These are phyloP conservation scores for Etheostoma cragini DNA, from an alignment of 2,113 vertebrate species.

Conservation along the genomic window DNA sequence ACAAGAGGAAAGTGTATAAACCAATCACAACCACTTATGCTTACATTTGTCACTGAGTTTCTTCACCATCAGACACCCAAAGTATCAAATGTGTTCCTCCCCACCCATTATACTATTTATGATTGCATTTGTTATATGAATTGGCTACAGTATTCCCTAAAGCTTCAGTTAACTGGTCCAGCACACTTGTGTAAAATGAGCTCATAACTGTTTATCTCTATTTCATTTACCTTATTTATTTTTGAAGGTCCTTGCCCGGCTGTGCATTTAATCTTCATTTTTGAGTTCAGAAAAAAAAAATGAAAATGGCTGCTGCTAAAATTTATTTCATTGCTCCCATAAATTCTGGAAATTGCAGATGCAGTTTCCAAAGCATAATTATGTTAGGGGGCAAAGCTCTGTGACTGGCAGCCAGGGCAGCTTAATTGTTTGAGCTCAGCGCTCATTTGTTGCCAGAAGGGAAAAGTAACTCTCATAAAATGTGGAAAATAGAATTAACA, in stretches of 20 bases:
- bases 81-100: conserved; percentile 39
- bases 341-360: conserved; percentile 57
- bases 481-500: conserved; percentile 64
- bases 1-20: not conserved
- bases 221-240: conserved; percentile 48
- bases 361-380: conserved; percentile 64
- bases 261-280: conserved; percentile 41
- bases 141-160: conserved; percentile 20
- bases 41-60: conserved; percentile 12
- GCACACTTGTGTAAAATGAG: conserved; percentile 28
- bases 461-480: conserved; percentile 46
- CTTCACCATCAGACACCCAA: conserved; percentile 30
- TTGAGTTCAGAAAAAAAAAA: conserved; percentile 13
- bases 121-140: conserved; percentile 52
- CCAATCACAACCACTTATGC: conserved; percentile 12
- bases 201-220: conserved; percentile 30
- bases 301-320: conserved; percentile 42
- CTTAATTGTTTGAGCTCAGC: conserved; percentile 56
- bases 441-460: conserved; percentile 27
- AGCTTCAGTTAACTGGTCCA: not conserved
- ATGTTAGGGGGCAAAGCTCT: conserved; percentile 41
- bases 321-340: conserved; percentile 58
- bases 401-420: conserved; percentile 47
- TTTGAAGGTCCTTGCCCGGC: conserved; percentile 30
- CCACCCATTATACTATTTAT: conserved; percentile 54